A percentile compares a stretch with the other conserved stretches of the same genome.
phyloP scores from a whole-genome alignment of 2,888 invertebrate genomes.

The Cynaeus angustus region DNA sequence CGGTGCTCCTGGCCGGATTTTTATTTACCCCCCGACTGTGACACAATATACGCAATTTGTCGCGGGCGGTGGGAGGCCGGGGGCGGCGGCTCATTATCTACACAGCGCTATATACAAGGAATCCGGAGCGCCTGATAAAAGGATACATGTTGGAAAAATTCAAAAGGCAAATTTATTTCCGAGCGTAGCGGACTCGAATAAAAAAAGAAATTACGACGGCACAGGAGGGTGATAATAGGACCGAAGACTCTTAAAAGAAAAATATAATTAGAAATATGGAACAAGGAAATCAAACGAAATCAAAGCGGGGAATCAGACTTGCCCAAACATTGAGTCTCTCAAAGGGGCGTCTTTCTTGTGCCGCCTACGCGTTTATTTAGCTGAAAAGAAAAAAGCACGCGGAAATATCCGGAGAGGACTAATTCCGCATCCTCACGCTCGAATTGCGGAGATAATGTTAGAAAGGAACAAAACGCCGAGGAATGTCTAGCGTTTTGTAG shows the following conservation, averaged over 20 bases:
- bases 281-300: slow-evolving; percentile 62
- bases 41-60: slow-evolving; percentile 71
- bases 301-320: slow-evolving; percentile 45
- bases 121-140: slow-evolving; percentile 62
- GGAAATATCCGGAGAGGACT: slow-evolving; percentile 19
- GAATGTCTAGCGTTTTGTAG: slow-evolving; percentile 60
- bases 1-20: slow-evolving; percentile 64
- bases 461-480: slow-evolving; percentile 16
- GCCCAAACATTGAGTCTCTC: slow-evolving; percentile 42
- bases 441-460: slow-evolving; percentile 5
- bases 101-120: slow-evolving; percentile 55
- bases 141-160: slow-evolving; percentile 68
- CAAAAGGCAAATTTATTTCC: slow-evolving; percentile 68
- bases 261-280: slow-evolving; percentile 69
- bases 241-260: slow-evolving; percentile 66
- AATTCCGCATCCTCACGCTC: slow-evolving; percentile 23
- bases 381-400: slow-evolving; percentile 30
- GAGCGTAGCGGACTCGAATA: slow-evolving; percentile 59
- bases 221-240: slow-evolving; percentile 67
- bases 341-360: slow-evolving; percentile 29
- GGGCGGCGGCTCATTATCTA: slow-evolving; percentile 62
- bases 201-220: slow-evolving; percentile 63
- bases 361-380: slow-evolving; percentile 33
- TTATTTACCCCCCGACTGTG: slow-evolving; percentile 70
- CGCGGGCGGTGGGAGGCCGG: slow-evolving; percentile 53